Evolutionary conservation across 2,113 vertebrate species (phyloP).

Genomic region (Gallinago paraguaiae): DNA sequence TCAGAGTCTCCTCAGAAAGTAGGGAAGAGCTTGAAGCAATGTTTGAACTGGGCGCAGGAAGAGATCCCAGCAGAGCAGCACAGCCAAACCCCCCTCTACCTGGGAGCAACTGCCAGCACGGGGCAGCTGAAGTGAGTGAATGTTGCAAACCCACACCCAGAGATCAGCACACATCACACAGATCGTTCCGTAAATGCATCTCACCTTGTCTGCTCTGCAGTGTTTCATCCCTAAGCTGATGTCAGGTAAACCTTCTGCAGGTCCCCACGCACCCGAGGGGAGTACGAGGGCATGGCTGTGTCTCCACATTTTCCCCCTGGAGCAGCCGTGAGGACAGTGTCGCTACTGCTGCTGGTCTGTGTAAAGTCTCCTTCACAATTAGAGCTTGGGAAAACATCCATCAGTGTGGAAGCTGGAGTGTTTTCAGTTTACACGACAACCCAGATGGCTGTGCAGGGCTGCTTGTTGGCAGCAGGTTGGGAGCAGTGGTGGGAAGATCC

Average conservation of each 20-base stretch:
- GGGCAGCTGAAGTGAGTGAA: slow-evolving; percentile 56
- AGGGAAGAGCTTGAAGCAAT: slow-evolving; percentile 42
- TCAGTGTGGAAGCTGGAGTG: not conserved
- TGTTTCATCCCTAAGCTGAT: not conserved
- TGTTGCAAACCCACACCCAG: not conserved
- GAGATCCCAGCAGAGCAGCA: slow-evolving; percentile 49
- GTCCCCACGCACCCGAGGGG: not conserved
- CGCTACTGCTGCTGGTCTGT: not conserved
- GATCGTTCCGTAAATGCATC: not conserved
- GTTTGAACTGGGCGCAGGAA: slow-evolving; percentile 28
- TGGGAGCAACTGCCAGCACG: not conserved
- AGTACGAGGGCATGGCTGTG: not conserved
- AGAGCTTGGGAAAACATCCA: not conserved
- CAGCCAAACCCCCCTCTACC: slow-evolving; percentile 35
- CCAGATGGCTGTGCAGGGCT: not conserved
- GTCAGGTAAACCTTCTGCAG: not conserved
- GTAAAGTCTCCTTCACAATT: not conserved
- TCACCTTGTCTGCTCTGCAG: slow-evolving; percentile 6
- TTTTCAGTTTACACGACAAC: not conserved
- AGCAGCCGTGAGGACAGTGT: not conserved
- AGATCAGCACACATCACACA: rapidly evolving
- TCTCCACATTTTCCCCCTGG: not conserved
- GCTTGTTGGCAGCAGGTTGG: not conserved
- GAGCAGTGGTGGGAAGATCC: not conserved
- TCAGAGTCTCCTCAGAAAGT: slow-evolving; percentile 10